Evolutionary conservation across 1,140 invertebrate genomes (phyloP).

Genomic region (Muscidifurax raptorellus): DNA sequence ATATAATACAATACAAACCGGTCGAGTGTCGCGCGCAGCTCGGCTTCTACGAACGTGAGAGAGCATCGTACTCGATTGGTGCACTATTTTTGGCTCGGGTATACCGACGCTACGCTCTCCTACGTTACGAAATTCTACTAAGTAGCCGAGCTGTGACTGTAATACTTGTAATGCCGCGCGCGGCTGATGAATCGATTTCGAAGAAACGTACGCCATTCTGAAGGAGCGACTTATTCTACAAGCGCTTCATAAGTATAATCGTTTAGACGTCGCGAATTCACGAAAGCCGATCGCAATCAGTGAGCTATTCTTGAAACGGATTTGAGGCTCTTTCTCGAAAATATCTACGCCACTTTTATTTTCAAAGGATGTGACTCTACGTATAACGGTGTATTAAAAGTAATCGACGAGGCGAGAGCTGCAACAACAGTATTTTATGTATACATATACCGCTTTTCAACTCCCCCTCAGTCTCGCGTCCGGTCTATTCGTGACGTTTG

Average conservation of each 20-base stretch:
- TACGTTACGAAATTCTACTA: too few species aligned
- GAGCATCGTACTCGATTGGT: neutral
- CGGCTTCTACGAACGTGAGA: neutral
- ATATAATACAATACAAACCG: neutral
- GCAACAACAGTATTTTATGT: neutral
- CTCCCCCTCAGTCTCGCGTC: neutral
- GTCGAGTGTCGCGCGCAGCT: neutral
- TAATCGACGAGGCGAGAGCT: neutral
- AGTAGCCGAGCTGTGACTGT: too few species aligned
- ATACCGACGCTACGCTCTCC: too few species aligned
- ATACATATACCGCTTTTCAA: neutral
- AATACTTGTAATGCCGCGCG: too few species aligned
- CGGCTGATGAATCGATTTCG: too few species aligned
- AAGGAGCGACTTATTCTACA: neutral
- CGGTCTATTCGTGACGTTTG: neutral
- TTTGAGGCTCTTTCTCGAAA: neutral
- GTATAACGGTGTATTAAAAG: neutral
- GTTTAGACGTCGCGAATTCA: neutral
- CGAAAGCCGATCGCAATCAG: slow-evolving; percentile 27
- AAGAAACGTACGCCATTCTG: neutral
- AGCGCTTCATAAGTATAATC: neutral
- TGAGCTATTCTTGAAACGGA: slow-evolving; percentile 4
- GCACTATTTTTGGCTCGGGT: neutral
- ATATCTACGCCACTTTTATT: too few species aligned
- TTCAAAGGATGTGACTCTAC: too few species aligned